A percentile compares a stretch with the other conserved stretches of the same genome.
phyloP scores from a whole-genome alignment of 2,888 invertebrate species.

The Hydraecia micacea region DNA sequence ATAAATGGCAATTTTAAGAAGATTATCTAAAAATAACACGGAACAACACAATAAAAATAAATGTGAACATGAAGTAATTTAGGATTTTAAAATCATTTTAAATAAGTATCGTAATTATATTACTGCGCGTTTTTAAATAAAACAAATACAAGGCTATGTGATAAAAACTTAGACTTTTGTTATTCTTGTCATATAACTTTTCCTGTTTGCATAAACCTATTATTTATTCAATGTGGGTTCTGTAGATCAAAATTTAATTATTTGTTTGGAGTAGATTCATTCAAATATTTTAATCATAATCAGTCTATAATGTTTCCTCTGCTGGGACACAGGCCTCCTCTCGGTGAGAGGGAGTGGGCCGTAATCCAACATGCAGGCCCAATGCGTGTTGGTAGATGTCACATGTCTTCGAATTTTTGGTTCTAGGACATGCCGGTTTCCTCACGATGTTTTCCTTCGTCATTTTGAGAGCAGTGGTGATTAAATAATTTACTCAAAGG shows the following conservation, averaged over 20 bases:
- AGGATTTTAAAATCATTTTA: neutral
- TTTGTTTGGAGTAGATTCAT: neutral
- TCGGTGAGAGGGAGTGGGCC: neutral
- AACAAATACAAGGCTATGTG: neutral
- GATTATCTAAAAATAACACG: neutral
- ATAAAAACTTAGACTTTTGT: conserved; percentile 13
- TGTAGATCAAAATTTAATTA: conserved; percentile 7
- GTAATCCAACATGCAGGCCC: neutral
- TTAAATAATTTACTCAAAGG: neutral
- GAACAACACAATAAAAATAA: neutral
- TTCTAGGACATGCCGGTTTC: neutral
- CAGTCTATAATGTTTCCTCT: neutral
- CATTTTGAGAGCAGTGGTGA: neutral
- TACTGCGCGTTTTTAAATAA: neutral
- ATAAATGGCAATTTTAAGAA: neutral
- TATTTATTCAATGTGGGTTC: conserved; percentile 29
- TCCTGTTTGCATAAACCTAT: conserved; percentile 22
- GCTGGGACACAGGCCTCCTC: neutral
- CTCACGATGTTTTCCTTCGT: neutral
- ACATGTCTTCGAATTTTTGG: neutral
- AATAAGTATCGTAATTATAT: neutral
- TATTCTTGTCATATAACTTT: conserved; percentile 14
- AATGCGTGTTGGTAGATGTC: neutral
- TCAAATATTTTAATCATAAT: neutral
- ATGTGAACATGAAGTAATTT: neutral